These are phyloP conservation scores for Drosophila serrata DNA, from an alignment of 1,140 invertebrate species.

Conservation along the genomic window DNA sequence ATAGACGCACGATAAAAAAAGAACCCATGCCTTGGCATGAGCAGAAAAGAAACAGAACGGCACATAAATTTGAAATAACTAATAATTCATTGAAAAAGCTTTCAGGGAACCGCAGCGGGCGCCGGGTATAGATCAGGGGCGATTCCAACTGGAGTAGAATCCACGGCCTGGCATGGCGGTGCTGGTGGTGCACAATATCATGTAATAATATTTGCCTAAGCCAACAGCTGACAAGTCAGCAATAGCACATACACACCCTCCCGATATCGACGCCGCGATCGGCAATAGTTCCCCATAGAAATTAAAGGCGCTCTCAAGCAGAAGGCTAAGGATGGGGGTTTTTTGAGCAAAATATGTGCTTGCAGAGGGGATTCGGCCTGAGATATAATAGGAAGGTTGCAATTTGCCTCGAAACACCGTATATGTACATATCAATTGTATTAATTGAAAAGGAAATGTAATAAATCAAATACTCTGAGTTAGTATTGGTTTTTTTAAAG, in stretches of 20 bases:
- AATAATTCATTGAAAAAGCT: slow-evolving; percentile 79
- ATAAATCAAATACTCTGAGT: slow-evolving; percentile 4
- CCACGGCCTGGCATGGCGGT: neutral
- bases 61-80: slow-evolving; percentile 82
- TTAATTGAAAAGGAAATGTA: slow-evolving; percentile 3
- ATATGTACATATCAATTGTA: slow-evolving; percentile 16
- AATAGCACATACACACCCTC: slow-evolving; percentile 36
- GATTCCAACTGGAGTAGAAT: slow-evolving; percentile 25
- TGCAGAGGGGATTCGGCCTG: neutral
- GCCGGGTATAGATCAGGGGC: slow-evolving; percentile 6
- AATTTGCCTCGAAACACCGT: slow-evolving; percentile 1
- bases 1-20: slow-evolving; percentile 76
- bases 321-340: slow-evolving; percentile 2
- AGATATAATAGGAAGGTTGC: slow-evolving; percentile 12
- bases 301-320: slow-evolving; percentile 22
- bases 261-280: slow-evolving; percentile 34
- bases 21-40: slow-evolving; percentile 8
- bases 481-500: no score
- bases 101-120: slow-evolving; percentile 17
- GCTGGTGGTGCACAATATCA: slow-evolving; percentile 52
- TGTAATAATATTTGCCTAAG: slow-evolving; percentile 81
- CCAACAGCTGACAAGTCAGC: slow-evolving; percentile 74
- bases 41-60: slow-evolving; percentile 47
- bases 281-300: slow-evolving; percentile 29
- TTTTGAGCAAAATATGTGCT: slow-evolving; percentile 3